Conservation (phyloP, 2,888 invertebrate species). For the Panzeria rudis region DNA sequence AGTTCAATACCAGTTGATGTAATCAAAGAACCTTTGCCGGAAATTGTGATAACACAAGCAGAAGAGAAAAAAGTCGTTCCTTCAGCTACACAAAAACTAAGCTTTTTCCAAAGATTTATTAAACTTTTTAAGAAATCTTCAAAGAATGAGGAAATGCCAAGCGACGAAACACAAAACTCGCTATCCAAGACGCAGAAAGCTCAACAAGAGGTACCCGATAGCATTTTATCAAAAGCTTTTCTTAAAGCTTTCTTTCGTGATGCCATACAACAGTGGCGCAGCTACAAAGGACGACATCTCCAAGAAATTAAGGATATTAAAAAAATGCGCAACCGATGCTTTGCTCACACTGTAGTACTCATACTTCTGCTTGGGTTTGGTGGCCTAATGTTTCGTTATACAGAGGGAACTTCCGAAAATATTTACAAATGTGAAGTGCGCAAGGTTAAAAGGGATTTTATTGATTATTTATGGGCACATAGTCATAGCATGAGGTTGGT, state of each 20-base stretch:
- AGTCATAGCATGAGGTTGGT: slow-evolving; percentile 89
- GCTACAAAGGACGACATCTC: slow-evolving; percentile 86
- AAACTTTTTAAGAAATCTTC: slow-evolving; percentile 41
- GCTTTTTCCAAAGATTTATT: slow-evolving; percentile 37
- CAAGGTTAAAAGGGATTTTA: slow-evolving; percentile 92
- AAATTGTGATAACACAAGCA: slow-evolving; percentile 28
- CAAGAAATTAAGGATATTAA: slow-evolving; percentile 85
- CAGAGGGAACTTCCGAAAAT: slow-evolving; percentile 93
- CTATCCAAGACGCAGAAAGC: neutral
- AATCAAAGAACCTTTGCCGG: neutral
- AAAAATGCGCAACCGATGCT: slow-evolving; percentile 87
- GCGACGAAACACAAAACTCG: no score
- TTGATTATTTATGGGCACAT: slow-evolving; percentile 91
- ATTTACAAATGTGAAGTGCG: slow-evolving; percentile 95
- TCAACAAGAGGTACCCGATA: slow-evolving; percentile 59
- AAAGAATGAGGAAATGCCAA: slow-evolving; percentile 1
- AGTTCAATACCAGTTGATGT: neutral
- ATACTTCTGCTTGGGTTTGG: slow-evolving; percentile 91
- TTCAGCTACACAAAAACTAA: neutral
- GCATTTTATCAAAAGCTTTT: slow-evolving; percentile 78
- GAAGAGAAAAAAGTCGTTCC: neutral
- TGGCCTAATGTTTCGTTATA: slow-evolving; percentile 91
- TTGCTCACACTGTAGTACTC: slow-evolving; percentile 88
- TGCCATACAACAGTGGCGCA: slow-evolving; percentile 85
- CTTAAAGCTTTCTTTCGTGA: slow-evolving; percentile 84